Evolutionary conservation across 2,113 vertebrate species (phyloP).

Genomic region (Lagopus muta): DNA sequence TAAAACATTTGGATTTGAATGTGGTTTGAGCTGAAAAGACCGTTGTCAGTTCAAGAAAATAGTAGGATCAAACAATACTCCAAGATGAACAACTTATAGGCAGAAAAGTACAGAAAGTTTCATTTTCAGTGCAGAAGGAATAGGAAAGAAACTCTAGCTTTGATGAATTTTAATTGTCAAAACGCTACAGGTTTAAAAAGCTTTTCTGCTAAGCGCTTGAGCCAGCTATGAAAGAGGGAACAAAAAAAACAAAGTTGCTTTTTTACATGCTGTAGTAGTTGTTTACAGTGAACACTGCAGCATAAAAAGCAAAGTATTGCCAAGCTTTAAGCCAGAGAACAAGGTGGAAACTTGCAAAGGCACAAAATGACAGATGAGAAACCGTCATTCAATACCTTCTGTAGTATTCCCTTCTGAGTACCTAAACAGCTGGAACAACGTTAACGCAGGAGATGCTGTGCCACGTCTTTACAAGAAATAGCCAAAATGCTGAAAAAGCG

Average conservation of each 20-base stretch:
- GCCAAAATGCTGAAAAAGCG: neutral
- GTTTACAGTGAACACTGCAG: neutral
- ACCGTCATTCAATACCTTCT: neutral
- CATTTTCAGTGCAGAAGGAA: constrained; percentile 56
- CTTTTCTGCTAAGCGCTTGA: constrained; percentile 52
- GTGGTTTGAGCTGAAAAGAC: constrained; percentile 65
- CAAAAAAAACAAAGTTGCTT: neutral
- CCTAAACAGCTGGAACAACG: neutral
- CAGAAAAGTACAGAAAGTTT: constrained; percentile 62
- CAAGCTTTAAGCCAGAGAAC: neutral
- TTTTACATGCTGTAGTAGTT: constrained; percentile 6
- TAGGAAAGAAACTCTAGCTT: neutral
- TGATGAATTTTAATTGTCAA: constrained; percentile 17
- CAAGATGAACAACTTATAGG: constrained; percentile 58
- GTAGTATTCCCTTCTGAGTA: neutral
- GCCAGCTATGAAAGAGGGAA: constrained; percentile 1
- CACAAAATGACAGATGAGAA: neutral
- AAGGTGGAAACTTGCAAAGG: constrained; percentile 11
- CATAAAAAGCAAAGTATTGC: constrained; percentile 25
- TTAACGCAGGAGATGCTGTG: neutral
- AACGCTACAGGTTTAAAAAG: constrained; percentile 47
- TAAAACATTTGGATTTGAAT: constrained; percentile 67
- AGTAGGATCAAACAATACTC: constrained; percentile 69
- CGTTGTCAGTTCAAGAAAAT: constrained; percentile 70
- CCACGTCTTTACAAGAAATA: neutral